These are phyloP conservation scores for Coenonympha arcania DNA, from an alignment of 2,888 invertebrate species.

Conservation along the genomic window DNA sequence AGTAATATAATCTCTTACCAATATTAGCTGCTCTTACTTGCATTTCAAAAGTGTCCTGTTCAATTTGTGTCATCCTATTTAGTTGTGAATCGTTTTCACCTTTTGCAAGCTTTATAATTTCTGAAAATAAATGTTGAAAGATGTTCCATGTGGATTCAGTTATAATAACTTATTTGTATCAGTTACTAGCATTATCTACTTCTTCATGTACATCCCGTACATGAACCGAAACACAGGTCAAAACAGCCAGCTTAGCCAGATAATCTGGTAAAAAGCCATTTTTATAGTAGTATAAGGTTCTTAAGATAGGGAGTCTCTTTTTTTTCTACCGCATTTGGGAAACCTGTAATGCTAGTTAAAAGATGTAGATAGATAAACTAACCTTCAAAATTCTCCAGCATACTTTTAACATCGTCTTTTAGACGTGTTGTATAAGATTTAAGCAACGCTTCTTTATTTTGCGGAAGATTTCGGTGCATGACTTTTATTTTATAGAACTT, in stretches of 20 bases:
- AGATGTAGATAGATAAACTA: slow-evolving; percentile 27
- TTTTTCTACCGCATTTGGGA: too few relatives aligned
- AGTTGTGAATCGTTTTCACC: slow-evolving; percentile 94
- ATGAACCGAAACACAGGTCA: too few relatives aligned
- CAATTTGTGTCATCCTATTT: slow-evolving; percentile 91
- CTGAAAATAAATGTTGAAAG: slow-evolving; percentile 65
- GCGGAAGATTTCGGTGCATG: slow-evolving; percentile 81
- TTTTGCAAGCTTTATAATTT: slow-evolving; percentile 90
- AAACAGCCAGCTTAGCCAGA: too few relatives aligned
- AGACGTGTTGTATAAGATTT: slow-evolving; percentile 95
- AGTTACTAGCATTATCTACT: too few relatives aligned
- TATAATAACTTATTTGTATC: too few relatives aligned
- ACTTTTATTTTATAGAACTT: neutral
- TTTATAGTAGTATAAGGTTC: too few relatives aligned
- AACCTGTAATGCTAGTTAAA: too few relatives aligned
- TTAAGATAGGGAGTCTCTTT: too few relatives aligned
- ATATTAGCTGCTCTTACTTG: slow-evolving; percentile 97
- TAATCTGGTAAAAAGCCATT: too few relatives aligned
- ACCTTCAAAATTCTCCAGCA: slow-evolving; percentile 98
- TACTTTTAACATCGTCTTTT: slow-evolving; percentile 97
- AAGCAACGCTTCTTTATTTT: slow-evolving; percentile 94
- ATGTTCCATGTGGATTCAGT: too few relatives aligned
- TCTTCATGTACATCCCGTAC: too few relatives aligned
- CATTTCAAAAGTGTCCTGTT: slow-evolving; percentile 97
- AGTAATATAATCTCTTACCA: slow-evolving; percentile 63